Evolutionary conservation across 2,797 vertebrate genomes (phyloP).

Genomic region (Calcarius lapponicus): DNA sequence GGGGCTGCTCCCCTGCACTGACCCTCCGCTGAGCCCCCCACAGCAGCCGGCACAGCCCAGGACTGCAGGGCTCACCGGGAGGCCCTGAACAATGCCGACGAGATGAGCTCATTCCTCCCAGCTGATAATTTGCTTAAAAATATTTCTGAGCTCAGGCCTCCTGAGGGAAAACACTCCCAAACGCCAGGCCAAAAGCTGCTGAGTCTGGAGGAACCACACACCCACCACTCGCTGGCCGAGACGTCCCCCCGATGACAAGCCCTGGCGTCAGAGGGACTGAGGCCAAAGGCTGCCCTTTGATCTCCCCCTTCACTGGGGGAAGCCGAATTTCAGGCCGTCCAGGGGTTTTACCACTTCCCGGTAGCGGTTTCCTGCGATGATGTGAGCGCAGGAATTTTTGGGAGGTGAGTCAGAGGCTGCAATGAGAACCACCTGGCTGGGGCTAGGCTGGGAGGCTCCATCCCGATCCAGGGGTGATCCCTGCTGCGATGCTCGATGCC

Average conservation of each 20-base stretch:
- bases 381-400: background rate
- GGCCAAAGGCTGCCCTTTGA: background rate
- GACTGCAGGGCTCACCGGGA: background rate
- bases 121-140: slow-evolving; percentile 5
- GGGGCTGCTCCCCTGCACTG: background rate
- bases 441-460: background rate
- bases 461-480: background rate
- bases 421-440: slow-evolving; percentile 27
- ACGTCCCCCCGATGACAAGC: background rate
- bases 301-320: background rate
- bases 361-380: slow-evolving; percentile 30
- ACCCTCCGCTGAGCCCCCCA: fast-evolving
- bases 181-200: background rate
- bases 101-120: slow-evolving; percentile 17
- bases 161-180: background rate
- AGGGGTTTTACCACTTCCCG: slow-evolving; percentile 1
- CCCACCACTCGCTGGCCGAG: background rate
- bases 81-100: background rate
- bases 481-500: background rate
- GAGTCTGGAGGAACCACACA: background rate
- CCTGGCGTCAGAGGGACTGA: background rate
- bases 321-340: background rate
- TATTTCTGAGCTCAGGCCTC: slow-evolving; percentile 10
- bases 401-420: slow-evolving; percentile 44
- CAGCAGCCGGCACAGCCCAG: background rate